Percentiles rank a stretch among this genome's conserved stretches.
phyloP scores from a whole-genome alignment of 1,140 invertebrate species.

The Episyrphus balteatus region DNA sequence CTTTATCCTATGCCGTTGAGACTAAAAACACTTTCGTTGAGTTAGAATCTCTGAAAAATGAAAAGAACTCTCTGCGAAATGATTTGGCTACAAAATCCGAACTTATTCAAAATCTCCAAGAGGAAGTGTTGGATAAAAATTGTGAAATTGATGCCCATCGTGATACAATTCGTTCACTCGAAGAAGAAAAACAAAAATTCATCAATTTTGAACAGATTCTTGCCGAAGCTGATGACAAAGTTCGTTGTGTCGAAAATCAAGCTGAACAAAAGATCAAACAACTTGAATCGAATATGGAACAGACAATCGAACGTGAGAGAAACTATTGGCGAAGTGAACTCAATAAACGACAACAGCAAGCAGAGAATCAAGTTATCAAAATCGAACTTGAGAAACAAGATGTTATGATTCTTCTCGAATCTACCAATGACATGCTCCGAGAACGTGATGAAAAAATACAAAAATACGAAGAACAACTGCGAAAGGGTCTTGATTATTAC shows the following conservation, averaged over 20 bases:
- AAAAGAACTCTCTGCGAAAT: conserved; percentile 33
- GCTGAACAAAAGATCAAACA: conserved; percentile 34
- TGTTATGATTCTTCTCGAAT: conserved; percentile 34
- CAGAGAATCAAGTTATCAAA: conserved; percentile 41
- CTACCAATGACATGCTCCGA: conserved; percentile 32
- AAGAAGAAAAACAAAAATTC: conserved; percentile 28
- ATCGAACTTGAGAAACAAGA: conserved; percentile 42
- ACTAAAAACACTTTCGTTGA: conserved; percentile 22
- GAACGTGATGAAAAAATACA: conserved; percentile 35
- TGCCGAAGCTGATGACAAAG: conserved; percentile 27
- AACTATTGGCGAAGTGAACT: conserved; percentile 37
- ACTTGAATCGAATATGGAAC: conserved; percentile 35
- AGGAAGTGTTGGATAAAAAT: conserved; percentile 34
- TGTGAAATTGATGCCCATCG: conserved; percentile 31
- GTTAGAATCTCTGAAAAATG: conserved; percentile 26
- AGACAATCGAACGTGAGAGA: conserved; percentile 35
- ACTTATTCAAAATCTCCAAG: conserved; percentile 27
- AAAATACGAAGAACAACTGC: conserved; percentile 31
- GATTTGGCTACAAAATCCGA: conserved; percentile 36
- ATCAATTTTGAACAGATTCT: conserved; percentile 26
- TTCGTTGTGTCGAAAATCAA: conserved; percentile 20
- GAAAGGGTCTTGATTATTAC: conserved; percentile 35
- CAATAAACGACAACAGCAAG: conserved; percentile 42
- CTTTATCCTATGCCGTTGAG: conserved; percentile 27
- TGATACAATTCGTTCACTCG: conserved; percentile 29